These are phyloP conservation scores for Mesocentrotus franciscanus DNA, from an alignment of 53 echinoderm and acorn worm genomes.

Conservation along the genomic window DNA sequence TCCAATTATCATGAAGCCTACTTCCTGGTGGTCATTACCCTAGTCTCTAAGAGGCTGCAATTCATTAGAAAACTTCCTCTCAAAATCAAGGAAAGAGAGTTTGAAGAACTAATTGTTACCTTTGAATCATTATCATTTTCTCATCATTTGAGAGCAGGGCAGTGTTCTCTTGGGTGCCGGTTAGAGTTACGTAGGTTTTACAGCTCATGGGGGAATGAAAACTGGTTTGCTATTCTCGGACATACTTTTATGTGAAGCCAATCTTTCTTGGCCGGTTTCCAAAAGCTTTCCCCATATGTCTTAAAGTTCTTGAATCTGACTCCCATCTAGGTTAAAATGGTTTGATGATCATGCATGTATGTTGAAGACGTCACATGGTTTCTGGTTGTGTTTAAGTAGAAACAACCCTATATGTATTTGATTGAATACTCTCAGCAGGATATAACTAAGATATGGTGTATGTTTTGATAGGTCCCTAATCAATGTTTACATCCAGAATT, in stretches of 20 bases:
- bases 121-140: conserved; percentile 3
- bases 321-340: background rate
- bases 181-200: background rate
- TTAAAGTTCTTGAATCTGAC: background rate
- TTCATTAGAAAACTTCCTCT: conserved; percentile 16
- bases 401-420: background rate
- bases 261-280: conserved; percentile 27
- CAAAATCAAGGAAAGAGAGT: background rate
- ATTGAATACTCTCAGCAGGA: background rate
- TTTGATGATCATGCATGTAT: background rate
- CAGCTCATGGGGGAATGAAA: background rate
- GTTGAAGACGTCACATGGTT: background rate
- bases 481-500: no score
- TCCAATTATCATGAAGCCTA: conserved; percentile 36
- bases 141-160: background rate
- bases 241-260: conserved; percentile 7
- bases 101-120: background rate
- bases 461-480: no score
- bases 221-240: conserved; percentile 6
- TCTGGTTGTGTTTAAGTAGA: background rate
- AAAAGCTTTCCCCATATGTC: background rate
- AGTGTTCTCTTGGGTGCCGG: background rate
- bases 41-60: background rate
- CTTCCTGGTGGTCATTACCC: conserved; percentile 42
- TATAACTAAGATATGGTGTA: background rate